These are phyloP conservation scores for Aphyosemion australe DNA, from an alignment of 2,113 vertebrate species.

Conservation along the genomic window DNA sequence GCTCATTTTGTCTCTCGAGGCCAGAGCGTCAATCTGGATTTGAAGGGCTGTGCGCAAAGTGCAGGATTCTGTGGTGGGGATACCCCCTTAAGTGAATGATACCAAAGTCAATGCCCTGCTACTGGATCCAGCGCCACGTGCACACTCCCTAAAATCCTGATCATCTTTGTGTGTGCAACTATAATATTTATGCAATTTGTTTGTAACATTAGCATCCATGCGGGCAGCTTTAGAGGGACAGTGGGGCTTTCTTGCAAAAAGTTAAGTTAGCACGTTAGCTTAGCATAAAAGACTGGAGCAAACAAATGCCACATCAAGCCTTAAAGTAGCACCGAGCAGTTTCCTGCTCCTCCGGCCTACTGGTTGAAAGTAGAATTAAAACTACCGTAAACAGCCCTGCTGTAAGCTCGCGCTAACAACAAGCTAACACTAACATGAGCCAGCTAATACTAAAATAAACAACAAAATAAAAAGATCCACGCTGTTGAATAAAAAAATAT, in stretches of 20 bases:
- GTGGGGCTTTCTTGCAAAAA: not conserved
- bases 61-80: slow-evolving; percentile 56
- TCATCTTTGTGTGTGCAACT: slow-evolving; percentile 3
- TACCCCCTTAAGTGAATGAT: slow-evolving; percentile 77
- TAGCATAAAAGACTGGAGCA: slow-evolving; percentile 10
- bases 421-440: too few species aligned
- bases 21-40: slow-evolving; percentile 20
- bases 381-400: too few species aligned
- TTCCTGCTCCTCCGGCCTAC: too few species aligned
- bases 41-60: slow-evolving; percentile 37
- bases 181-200: not conserved
- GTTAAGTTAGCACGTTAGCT: not conserved
- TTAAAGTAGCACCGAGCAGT: too few species aligned
- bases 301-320: not conserved
- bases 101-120: slow-evolving; percentile 79
- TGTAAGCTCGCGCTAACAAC: too few species aligned
- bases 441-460: too few species aligned
- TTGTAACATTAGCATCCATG: not conserved
- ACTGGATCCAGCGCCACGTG: slow-evolving; percentile 34
- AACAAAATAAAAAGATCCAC: too few species aligned
- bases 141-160: slow-evolving; percentile 40
- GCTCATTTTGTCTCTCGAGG: slow-evolving; percentile 41
- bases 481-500: too few species aligned
- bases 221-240: not conserved
- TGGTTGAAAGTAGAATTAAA: too few species aligned